Evolutionary conservation across 2,113 vertebrate species (phyloP), one percentile per base, ranked within the genome.

Genomic region (Heloderma charlesbogerti): DNA sequence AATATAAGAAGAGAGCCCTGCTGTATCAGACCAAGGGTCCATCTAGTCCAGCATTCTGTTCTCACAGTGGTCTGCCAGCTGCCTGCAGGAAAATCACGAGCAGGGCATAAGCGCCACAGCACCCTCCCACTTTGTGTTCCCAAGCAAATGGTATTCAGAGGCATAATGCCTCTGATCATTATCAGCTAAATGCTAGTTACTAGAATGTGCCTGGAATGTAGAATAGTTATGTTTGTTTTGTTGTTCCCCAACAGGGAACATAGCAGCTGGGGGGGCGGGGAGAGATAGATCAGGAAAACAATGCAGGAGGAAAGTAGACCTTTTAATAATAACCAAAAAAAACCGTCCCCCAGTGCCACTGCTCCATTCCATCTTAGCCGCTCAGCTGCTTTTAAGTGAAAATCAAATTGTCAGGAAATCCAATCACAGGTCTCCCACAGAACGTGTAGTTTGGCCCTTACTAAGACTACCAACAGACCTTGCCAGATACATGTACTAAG

Each of bases 351-450:
- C 63, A 43, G 15, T 29, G 3, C 6, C n/a, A 75, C 74, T 75
- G 15, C 20, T 80, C 29, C 2, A 48, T 1, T n/a, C 40, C 37
- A 45, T 37, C n/a, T 3, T 48, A 88, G 37, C 25, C 15, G 20
- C 7, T 2, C 15, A 81, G n/a, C 6, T 51, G 3, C 27, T 43
- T 51, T 69, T 31, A 83, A 83, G 25, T 31, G 10, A 72, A 31
- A 72, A 60, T 57, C 48, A 72, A 74, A 71, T 83, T 57, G n/a
- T 83, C 88, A 71, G 80, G 74, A 67, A 67, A 88, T 69, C 48
- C 5, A 27, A 43, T 67, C 63, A 48, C 16, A 77, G 60, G n/a
- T 80, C 43, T 69, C 54, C 79, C 77, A 71, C 3, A 6, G 29
- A 89, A 82, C 18, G 6, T 71, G 67, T 34, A 43, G 54, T 71